Percentiles rank a stretch among this genome's conserved stretches.
Evolutionary conservation across 92 coral and sea anemone species (phyloP).

Genomic region (Umimayanthus kanabou): DNA sequence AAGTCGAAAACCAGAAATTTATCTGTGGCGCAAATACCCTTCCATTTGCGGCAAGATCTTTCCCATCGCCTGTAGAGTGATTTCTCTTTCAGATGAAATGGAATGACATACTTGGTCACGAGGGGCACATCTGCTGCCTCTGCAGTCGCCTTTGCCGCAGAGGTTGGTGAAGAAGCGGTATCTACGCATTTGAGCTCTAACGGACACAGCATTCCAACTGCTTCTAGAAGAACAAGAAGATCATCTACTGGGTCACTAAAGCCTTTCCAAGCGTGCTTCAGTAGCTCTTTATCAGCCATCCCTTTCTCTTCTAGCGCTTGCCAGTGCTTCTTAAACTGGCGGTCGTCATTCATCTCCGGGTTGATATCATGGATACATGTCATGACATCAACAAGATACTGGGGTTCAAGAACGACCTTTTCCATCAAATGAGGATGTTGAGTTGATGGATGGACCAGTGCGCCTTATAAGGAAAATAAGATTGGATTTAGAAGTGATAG

Average conservation of each 20-base stretch:
- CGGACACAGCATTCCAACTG: constrained; percentile 64
- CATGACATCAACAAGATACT: constrained; percentile 74
- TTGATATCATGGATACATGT: constrained; percentile 68
- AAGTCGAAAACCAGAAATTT: constrained; percentile 65
- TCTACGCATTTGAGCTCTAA: constrained; percentile 3
- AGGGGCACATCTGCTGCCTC: not conserved
- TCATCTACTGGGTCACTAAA: constrained; percentile 46
- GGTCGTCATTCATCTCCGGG: constrained; percentile 29
- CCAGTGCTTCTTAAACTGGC: constrained; percentile 51
- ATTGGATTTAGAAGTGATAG: not conserved
- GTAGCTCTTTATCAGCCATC: constrained; percentile 38
- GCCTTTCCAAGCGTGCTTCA: constrained; percentile 53
- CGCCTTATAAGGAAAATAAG: constrained; percentile 38
- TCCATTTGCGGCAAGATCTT: constrained; percentile 58
- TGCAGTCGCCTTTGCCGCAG: not conserved
- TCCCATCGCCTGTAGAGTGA: constrained; percentile 51
- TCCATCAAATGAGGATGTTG: constrained; percentile 33
- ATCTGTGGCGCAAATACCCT: constrained; percentile 53
- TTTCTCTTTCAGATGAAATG: constrained; percentile 58
- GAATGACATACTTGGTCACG: constrained; percentile 59
- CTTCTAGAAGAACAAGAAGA: constrained; percentile 63
- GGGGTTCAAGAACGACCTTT: constrained; percentile 65
- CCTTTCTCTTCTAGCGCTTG: constrained; percentile 47
- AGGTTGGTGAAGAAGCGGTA: not conserved
- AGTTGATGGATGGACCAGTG: constrained; percentile 40